A percentile compares a stretch with the other conserved stretches of the same genome.
These are phyloP conservation scores for Phalacrocorax brasilianus DNA, from an alignment of 2,113 vertebrate genomes.

Conservation along the genomic window DNA sequence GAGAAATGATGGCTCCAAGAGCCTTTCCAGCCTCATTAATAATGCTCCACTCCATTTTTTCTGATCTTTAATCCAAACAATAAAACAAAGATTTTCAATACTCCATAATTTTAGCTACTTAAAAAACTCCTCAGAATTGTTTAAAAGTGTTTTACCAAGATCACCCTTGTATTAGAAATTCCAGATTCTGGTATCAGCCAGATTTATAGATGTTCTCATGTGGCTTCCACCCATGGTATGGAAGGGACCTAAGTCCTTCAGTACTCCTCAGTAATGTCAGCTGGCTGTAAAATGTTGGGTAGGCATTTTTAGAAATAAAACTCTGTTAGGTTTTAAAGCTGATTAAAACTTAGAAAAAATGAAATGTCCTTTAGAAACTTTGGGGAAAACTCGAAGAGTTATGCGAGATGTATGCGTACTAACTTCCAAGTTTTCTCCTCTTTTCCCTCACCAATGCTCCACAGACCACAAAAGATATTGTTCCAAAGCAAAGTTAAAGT, in stretches of 20 bases:
- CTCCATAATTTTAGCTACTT: not conserved
- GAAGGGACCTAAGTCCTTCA: not conserved
- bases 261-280: not conserved
- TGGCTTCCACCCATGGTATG: not conserved
- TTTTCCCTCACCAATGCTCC: not conserved
- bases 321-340: not conserved
- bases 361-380: not conserved
- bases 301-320: not conserved
- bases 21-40: not conserved
- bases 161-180: not conserved
- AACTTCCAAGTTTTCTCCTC: not conserved
- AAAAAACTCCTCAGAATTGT: accelerated
- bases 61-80: not conserved
- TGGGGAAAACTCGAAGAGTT: not conserved
- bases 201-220: not conserved
- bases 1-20: not conserved
- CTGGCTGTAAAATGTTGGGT: not conserved
- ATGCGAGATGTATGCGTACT: not conserved
- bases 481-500: not conserved
- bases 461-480: not conserved
- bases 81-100: not conserved
- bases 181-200: not conserved
- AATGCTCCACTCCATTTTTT: not conserved
- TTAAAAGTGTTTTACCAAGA: not conserved
- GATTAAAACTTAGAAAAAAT: not conserved